Base-by-base conservation (phyloP, 2,888 invertebrate genomes). In the Dasysyrphus albostriatus region DNA sequence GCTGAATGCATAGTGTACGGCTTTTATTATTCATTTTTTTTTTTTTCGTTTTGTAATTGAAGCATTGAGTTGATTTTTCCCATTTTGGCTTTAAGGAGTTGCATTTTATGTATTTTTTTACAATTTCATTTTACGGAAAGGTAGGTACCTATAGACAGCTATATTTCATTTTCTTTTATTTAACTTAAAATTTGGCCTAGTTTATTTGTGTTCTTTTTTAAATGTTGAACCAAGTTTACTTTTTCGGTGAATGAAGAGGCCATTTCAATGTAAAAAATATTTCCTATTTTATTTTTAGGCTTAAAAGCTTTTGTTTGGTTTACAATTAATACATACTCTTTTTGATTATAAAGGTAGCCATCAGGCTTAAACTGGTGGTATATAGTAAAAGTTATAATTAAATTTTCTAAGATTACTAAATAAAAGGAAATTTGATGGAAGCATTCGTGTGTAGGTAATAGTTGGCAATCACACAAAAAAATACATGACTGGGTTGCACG, bases 31-130 rank as follows among this genome's bases (percentile, higher is more conserved):
- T 1, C 3, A 58, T 73, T 16, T 5, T 77, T 81, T 81, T 81
- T 77, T 77, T 80, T 81, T n/a, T n/a, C n/a, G n/a, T n/a, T n/a
- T 85, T 85, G 85, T 81, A 81, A 85, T 81, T 85, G 85, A 77
- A 81, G 84, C 81, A 81, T 81, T 73, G 81, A 85, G 84, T 77
- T 81, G 73, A 78, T 77, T 81, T 81, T 85, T 77, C 58, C 72
- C 74, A 69, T 69, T 85, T 85, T 73, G 61, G 81, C 76, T 81
- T 76, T 73, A 73, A 81, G 61, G 61, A 69, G 70, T 59, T 76
- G 69, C 56, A 39, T 80, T 67, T 75, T 47, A 61, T 59, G n/a
- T 8, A 5, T 51, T n/a, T 51, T 61, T 61, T 19, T 32, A 44
- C 0, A 51, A 14, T 42, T 19, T n/a, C 10, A 37, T 42, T 61